Evolutionary conservation across 2,113 vertebrate genomes (phyloP).

Genomic region (Petrocephalus microphthalmus): DNA sequence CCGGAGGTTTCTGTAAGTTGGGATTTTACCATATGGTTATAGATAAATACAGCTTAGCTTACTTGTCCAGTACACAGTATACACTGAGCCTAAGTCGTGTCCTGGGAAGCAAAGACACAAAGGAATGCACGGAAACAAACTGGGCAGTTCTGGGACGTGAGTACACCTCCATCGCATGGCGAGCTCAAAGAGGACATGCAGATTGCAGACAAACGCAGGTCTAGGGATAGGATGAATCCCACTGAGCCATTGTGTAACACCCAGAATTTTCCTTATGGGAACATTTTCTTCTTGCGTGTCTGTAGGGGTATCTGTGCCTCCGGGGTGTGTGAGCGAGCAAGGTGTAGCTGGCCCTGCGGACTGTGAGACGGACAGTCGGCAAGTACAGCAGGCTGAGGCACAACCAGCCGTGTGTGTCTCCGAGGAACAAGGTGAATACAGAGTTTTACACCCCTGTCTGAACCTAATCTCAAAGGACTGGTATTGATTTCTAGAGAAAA

Average conservation of each 20-base stretch:
- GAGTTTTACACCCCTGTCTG: background rate
- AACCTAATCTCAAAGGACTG: background rate
- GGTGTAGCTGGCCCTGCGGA: constrained; percentile 31
- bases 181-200: background rate
- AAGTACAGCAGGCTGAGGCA: constrained; percentile 32
- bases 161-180: background rate
- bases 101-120: too few species aligned
- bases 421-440: constrained; percentile 45
- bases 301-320: constrained; percentile 10
- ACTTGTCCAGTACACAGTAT: background rate
- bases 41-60: background rate
- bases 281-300: background rate
- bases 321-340: constrained; percentile 28
- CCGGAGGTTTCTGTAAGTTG: constrained; percentile 13
- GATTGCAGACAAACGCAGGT: background rate
- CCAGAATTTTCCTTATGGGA: background rate
- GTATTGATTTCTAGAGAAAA: background rate
- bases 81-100: background rate
- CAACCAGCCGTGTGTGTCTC: constrained; percentile 33
- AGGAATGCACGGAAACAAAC: background rate
- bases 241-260: background rate
- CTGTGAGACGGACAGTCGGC: constrained; percentile 35
- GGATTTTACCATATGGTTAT: background rate
- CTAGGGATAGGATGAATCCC: background rate
- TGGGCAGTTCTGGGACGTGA: background rate